phyloP scores from a whole-genome alignment of 2,113 vertebrate genomes.

The Charina bottae region DNA sequence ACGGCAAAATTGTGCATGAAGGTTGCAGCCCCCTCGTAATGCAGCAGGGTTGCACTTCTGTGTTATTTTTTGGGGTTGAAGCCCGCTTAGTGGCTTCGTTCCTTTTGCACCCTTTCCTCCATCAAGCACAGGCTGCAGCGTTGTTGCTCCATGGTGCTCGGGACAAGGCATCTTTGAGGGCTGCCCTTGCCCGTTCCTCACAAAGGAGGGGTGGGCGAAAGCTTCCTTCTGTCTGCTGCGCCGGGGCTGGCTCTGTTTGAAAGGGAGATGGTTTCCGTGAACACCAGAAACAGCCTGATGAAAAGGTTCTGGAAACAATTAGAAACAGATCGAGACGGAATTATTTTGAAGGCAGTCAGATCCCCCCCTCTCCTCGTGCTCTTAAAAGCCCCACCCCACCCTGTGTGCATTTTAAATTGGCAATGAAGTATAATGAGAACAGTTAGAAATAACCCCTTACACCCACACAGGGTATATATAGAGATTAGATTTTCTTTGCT shows the following conservation, averaged over 20 bases:
- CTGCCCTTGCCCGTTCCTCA: constrained; percentile 60
- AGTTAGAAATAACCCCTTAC: constrained; percentile 73
- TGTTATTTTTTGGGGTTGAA: constrained; percentile 69
- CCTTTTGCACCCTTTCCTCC: constrained; percentile 60
- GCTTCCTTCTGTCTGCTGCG: constrained; percentile 57
- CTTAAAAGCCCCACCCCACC: not conserved
- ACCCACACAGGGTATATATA: constrained; percentile 73
- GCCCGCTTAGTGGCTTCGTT: constrained; percentile 70
- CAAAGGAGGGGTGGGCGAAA: constrained; percentile 52
- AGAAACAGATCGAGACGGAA: constrained; percentile 64
- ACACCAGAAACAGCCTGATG: constrained; percentile 72
- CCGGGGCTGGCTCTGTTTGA: constrained; percentile 56
- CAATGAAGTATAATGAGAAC: constrained; percentile 67
- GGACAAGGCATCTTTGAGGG: constrained; percentile 63
- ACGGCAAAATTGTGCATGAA: constrained; percentile 71
- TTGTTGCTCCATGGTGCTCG: constrained; percentile 65
- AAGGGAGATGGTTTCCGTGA: constrained; percentile 65
- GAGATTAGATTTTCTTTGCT: constrained; percentile 73
- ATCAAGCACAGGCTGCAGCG: constrained; percentile 53
- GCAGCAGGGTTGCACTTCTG: constrained; percentile 57
- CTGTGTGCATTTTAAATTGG: constrained; percentile 62
- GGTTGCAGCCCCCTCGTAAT: constrained; percentile 70
- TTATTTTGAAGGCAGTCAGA: constrained; percentile 63
- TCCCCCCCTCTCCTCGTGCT: constrained; percentile 42
- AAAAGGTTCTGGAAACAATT: constrained; percentile 77